Base-by-base conservation (phyloP, 53 echinoderm and acorn worm genomes). In the Apostichopus leukothele region DNA sequence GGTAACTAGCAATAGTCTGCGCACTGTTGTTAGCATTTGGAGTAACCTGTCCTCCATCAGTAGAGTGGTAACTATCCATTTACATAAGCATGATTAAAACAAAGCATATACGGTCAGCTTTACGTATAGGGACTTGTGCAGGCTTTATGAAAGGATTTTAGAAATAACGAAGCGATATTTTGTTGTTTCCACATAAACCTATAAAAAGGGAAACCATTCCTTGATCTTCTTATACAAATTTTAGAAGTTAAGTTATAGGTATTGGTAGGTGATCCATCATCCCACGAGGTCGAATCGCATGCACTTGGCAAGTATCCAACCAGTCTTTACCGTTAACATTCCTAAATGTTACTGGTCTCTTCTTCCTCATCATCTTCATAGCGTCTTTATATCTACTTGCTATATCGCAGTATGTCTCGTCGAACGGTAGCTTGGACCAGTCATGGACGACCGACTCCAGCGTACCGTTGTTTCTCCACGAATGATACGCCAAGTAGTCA, bases 11-110 rank as follows among this genome's bases (percentile, higher is more conserved):
- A 14, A 67, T 16, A 66, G 66, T 85, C 12, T 63, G 86, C 7
- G 68, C 86, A 5, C 86, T 61, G 75, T 91, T 88, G 74, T 89
- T 90, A 55, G 92, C 61, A 91, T 91, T 91, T 5, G 94, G 96
- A 14, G 92, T 88, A 68, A 14, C 19, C 20, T 74, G 75, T 12
- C 84, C 61, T 10, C 83, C 60, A 52, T 90, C 89, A 22, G 89
- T 80, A 6, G 85, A 84, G 54, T 91, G 89, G 94, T 88, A 92
- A 51, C 93, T 53, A 39, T 39, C 39, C 39, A 39, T 39, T 39
- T 39, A 39, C 39, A 39, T 39, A 39, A 27, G 39, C 3, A 39
- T 39, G 39, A 39, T 39, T 39, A 39, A 39, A 39, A 39, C 39
- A 39, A 39, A 39, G 39, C 39, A 39, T 39, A 39, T 39, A 3